Evolutionary conservation across 2,797 vertebrate species (phyloP).

Genomic region (Ciconia nigra): DNA sequence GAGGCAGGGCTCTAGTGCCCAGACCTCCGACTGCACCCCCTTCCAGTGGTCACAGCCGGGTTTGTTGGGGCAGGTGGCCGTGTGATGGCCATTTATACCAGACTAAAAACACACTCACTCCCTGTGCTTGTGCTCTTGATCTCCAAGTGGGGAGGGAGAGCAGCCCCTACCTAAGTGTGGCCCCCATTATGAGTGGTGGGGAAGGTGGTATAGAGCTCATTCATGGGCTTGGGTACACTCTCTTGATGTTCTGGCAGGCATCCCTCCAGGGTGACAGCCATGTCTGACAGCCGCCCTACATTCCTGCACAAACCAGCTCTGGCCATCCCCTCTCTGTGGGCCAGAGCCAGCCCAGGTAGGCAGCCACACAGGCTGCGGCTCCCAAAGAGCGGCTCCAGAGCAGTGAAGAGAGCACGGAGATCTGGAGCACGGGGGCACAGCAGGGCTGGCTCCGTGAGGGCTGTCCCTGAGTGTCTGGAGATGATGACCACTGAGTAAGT

Average conservation of each 20-base stretch:
- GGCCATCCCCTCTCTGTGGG: neutral
- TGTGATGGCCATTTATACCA: neutral
- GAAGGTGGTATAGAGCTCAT: neutral
- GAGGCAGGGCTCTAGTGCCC: neutral
- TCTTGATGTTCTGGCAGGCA: neutral
- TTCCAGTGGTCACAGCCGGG: neutral
- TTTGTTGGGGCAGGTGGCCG: neutral
- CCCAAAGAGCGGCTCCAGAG: neutral
- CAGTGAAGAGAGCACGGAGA: neutral
- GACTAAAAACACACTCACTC: neutral
- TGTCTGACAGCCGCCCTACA: accelerated
- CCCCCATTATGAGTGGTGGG: neutral
- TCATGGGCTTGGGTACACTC: accelerated
- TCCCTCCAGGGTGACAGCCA: neutral
- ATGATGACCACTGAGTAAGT: neutral
- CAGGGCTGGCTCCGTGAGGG: neutral
- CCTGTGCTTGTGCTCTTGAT: neutral
- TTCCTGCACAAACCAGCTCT: neutral
- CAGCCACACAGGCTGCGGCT: neutral
- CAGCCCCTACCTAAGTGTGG: neutral
- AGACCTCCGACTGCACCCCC: neutral
- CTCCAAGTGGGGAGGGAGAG: neutral
- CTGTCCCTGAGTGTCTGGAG: accelerated
- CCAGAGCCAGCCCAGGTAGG: neutral
- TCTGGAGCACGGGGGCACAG: neutral